Evolutionary conservation across 1,140 invertebrate genomes (phyloP).

Genomic region (Anagrus nilaparvatae): DNA sequence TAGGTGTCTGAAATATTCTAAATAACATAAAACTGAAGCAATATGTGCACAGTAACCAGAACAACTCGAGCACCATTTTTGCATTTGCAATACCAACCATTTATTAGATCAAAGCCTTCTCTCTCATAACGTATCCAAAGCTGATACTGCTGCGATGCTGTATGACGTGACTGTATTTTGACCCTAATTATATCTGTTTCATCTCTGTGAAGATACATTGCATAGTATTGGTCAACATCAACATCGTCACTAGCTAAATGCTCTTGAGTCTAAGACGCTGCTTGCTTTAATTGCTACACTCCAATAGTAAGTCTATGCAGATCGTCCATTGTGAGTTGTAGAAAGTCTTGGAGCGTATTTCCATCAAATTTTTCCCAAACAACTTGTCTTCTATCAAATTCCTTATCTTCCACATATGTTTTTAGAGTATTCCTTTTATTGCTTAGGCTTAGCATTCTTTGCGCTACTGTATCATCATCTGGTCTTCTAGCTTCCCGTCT

Average conservation of each 20-base stretch:
- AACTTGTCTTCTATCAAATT: neutral
- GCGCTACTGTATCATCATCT: too few species aligned
- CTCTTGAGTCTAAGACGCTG: neutral
- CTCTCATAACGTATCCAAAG: neutral
- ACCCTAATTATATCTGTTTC: neutral
- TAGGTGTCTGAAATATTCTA: neutral
- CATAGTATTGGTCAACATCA: too few species aligned
- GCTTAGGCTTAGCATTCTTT: too few species aligned
- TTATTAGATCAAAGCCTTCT: neutral
- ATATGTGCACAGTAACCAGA: neutral
- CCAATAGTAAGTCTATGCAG: neutral
- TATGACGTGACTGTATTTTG: neutral
- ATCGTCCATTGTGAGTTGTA: neutral
- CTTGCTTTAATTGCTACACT: neutral
- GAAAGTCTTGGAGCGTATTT: neutral
- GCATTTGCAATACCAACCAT: neutral
- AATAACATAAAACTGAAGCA: neutral
- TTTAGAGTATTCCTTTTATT: neutral
- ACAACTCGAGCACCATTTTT: neutral
- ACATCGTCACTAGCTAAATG: neutral
- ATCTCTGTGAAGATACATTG: too few species aligned
- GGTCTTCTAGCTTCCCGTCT: too few species aligned
- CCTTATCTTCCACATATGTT: neutral
- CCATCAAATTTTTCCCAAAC: neutral
- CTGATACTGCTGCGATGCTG: neutral